phyloP scores from a whole-genome alignment of 2,797 vertebrate species.

The Pipistrellus kuhlii region DNA sequence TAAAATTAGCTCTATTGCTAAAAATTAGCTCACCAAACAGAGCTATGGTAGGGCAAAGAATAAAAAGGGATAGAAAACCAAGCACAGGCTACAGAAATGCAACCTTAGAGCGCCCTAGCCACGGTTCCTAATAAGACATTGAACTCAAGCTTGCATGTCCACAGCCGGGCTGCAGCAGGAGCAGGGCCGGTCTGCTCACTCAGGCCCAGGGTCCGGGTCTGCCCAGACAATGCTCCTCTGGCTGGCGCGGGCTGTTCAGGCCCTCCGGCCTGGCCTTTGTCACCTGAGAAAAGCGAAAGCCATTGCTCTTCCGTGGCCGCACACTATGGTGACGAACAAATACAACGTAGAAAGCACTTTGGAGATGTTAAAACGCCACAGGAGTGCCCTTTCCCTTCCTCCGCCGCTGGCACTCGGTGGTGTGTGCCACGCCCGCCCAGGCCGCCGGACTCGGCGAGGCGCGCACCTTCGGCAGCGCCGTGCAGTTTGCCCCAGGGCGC shows the following conservation, averaged over 20 bases:
- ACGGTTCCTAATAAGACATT: neutral
- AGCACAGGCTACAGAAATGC: constrained; percentile 2
- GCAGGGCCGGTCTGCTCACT: neutral
- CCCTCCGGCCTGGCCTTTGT: neutral
- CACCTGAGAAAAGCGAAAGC: neutral
- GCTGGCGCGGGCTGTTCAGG: neutral
- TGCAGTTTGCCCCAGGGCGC: no score
- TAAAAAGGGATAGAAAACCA: neutral
- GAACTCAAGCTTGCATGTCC: neutral
- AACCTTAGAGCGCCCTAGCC: neutral
- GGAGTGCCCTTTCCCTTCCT: neutral
- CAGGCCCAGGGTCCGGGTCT: neutral
- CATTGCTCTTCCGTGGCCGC: neutral
- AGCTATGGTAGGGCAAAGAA: neutral
- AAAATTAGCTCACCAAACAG: neutral
- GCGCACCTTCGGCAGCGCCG: no score
- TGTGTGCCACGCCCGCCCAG: neutral
- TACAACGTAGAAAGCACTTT: neutral
- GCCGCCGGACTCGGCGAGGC: no score
- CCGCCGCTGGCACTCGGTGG: neutral
- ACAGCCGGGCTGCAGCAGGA: neutral
- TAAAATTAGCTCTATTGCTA: neutral
- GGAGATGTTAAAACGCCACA: neutral
- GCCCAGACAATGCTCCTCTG: neutral
- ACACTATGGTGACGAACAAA: neutral